Conservation (phyloP, 1,140 invertebrate species). For the Eupristina koningsbergeri region DNA sequence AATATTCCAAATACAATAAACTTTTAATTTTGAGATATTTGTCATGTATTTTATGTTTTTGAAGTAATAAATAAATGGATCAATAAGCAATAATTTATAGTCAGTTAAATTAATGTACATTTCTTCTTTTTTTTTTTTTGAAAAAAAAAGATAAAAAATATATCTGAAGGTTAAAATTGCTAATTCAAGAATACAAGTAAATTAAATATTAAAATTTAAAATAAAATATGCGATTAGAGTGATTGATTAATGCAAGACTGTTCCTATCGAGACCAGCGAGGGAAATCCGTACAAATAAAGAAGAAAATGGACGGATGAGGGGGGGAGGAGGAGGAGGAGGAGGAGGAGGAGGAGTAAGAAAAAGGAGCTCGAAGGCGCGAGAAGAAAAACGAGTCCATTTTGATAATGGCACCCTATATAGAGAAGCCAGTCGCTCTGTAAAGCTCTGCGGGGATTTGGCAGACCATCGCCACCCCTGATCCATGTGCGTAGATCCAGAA, state of each 20-base stretch:
- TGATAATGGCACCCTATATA: conserved; percentile 68
- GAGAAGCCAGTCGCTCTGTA: conserved; percentile 58
- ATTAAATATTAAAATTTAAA: too few relatives aligned
- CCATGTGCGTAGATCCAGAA: conserved; percentile 52
- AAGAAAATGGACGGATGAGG: conserved; percentile 19
- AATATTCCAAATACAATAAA: conserved; percentile 27
- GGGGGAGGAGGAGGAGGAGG: too few relatives aligned
- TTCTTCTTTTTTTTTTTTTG: too few relatives aligned
- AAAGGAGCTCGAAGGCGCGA: conserved; percentile 50
- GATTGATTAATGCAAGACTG: conserved; percentile 19
- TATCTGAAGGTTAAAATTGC: too few relatives aligned
- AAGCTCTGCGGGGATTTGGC: conserved; percentile 68
- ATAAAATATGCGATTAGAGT: neutral
- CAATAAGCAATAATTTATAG: too few relatives aligned
- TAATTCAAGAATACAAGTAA: too few relatives aligned
- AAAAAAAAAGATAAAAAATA: too few relatives aligned
- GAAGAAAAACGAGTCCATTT: conserved; percentile 70
- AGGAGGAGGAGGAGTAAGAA: neutral
- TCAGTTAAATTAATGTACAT: too few relatives aligned
- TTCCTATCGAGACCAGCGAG: conserved; percentile 45
- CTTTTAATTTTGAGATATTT: conserved; percentile 11
- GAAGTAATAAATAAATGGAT: neutral
- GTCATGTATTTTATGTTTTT: neutral
- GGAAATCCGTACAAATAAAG: conserved; percentile 52
- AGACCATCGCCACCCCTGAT: conserved; percentile 62